Base-by-base conservation (phyloP, 2,888 invertebrate genomes). In the Prionchulus punctatus region DNA sequence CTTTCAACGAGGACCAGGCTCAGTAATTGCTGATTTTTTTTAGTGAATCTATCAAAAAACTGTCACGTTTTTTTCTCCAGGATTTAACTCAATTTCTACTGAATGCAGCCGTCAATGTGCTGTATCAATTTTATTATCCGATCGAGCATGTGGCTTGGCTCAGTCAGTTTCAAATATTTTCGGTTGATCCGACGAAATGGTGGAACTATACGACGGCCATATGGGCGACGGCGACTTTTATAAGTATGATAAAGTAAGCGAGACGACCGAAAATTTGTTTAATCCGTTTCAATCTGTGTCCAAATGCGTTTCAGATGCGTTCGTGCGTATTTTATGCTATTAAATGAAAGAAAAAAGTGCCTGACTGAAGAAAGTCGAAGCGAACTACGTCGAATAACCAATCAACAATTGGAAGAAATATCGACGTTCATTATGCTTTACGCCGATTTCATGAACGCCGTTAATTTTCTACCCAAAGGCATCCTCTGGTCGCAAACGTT, bases 71-170 rank as follows among this genome's bases (percentile, higher is more conserved):
- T n/a, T n/a, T n/a, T n/a, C n/a, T n/a, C n/a, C n/a, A n/a, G n/a
- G n/a, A 36, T 36, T 36, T 36, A 12, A 18, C 36, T 36, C 18
- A 7, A 18, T 36, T 36, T 7, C 7, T 45, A 18, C 23, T 57
- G 26, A 21, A n/a, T 15, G 1, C 26, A 1, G 23, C 23, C 27
- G 43, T 43, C 25, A 50, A 23, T 15, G 2, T 56, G 1, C 7
- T 58, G 2, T 58, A 55, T 45, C n/a, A 27, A 27, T 25, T 55
- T 3, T 58, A 45, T 42, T 18, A 42, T 27, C 55, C 55, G 12
- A 42, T 57, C 1, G 57, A 57, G 54, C 57, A 57, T 54, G 27
- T 57, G 21, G 53, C 53, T 18, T 57, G 57, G 57, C 43, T 57
- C 18, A 30, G 36, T 26, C 25, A 28, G 15, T 25, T 48, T 27